These are phyloP conservation scores for Psettodes erumei DNA, from an alignment of 2,113 vertebrate species.

Conservation along the genomic window DNA sequence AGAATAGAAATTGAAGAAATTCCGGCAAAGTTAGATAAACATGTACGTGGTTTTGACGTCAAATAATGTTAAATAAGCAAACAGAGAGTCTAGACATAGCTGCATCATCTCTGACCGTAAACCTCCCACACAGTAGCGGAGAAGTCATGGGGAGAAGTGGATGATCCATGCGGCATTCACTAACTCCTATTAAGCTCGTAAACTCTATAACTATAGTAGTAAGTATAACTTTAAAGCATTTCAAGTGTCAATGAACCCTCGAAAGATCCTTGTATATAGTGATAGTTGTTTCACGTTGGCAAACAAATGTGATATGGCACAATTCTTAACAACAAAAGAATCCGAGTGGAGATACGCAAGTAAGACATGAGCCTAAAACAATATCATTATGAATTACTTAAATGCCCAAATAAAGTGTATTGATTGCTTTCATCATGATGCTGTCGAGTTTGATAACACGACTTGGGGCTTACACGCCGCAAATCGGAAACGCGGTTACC, in stretches of 20 bases:
- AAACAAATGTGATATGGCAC: too few relatives aligned
- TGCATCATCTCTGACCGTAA: conserved; percentile 17
- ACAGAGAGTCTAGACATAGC: background rate
- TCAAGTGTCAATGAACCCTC: rapidly evolving
- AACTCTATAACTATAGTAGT: rapidly evolving
- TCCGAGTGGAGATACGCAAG: too few relatives aligned
- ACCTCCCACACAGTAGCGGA: conserved; percentile 17
- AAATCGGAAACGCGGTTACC: conserved; percentile 22
- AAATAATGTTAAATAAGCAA: background rate
- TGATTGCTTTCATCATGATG: rapidly evolving
- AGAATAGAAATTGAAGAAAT: too few relatives aligned
- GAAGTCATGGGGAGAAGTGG: too few relatives aligned
- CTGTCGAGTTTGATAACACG: background rate
- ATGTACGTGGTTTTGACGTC: background rate
- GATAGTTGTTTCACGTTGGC: background rate
- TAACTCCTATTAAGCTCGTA: background rate
- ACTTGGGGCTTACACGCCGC: background rate
- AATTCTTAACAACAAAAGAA: background rate
- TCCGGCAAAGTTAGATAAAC: background rate
- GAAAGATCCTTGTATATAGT: rapidly evolving
- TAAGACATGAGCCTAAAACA: background rate
- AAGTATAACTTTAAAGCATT: background rate
- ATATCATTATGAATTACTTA: rapidly evolving
- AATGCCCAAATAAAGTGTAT: background rate
- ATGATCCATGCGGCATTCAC: conserved; percentile 32